These are phyloP conservation scores for Oenanthe melanoleuca DNA, from an alignment of 2,113 vertebrate genomes.

Conservation along the genomic window DNA sequence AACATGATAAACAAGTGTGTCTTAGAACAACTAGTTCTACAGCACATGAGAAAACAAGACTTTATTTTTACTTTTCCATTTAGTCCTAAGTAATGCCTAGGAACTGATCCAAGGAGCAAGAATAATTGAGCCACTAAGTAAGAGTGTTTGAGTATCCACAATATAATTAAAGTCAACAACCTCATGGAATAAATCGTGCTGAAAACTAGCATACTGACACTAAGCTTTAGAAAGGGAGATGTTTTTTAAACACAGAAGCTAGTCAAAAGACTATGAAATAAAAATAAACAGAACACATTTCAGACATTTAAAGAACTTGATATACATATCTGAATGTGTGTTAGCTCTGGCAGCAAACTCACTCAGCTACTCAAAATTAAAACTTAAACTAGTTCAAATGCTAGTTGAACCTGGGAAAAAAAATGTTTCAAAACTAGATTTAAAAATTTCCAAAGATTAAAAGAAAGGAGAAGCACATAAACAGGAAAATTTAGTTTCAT, in stretches of 20 bases:
- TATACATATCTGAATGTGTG: neutral
- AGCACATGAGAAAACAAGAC: slow-evolving; percentile 65
- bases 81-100: slow-evolving; percentile 46
- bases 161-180: slow-evolving; percentile 67
- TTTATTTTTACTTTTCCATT: slow-evolving; percentile 60
- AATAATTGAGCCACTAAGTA: slow-evolving; percentile 59
- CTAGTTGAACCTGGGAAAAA: neutral
- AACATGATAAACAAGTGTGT: slow-evolving; percentile 59
- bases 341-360: slow-evolving; percentile 32
- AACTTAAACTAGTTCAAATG: neutral
- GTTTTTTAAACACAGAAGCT: slow-evolving; percentile 49
- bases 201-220: slow-evolving; percentile 53
- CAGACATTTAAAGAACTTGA: slow-evolving; percentile 21
- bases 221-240: slow-evolving; percentile 42
- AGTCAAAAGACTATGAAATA: slow-evolving; percentile 44
- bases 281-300: slow-evolving; percentile 48
- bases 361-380: neutral
- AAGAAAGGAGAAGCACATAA: neutral
- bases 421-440: neutral
- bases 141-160: slow-evolving; percentile 19
- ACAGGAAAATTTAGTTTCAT: neutral
- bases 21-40: slow-evolving; percentile 63
- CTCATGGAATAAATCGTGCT: slow-evolving; percentile 52
- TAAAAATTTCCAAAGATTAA: neutral
- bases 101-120: slow-evolving; percentile 44